Conservation (phyloP, 2,113 vertebrate genomes). For the Ophthalmolycus amberensis region DNA sequence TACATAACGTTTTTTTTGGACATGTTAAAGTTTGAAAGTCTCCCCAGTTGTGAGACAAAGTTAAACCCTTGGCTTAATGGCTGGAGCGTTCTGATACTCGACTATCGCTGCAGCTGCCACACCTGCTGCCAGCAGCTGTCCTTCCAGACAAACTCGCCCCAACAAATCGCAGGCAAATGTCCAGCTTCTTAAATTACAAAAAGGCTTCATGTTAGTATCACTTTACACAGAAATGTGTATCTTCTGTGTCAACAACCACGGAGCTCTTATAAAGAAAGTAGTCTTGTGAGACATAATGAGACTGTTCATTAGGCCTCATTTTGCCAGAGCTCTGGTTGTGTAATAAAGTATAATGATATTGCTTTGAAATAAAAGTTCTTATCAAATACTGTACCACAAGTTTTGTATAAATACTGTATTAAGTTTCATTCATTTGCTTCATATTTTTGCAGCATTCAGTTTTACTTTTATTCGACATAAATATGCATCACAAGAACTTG, state of each 20-base stretch:
- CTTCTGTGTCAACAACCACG: conserved; percentile 12
- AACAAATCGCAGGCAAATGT: neutral
- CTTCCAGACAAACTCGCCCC: conserved; percentile 29
- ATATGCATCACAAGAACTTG: neutral
- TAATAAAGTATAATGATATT: neutral
- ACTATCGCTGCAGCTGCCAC: conserved; percentile 65
- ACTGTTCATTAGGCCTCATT: neutral
- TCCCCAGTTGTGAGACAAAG: conserved; percentile 11
- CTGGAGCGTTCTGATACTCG: conserved; percentile 32
- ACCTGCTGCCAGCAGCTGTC: conserved; percentile 69
- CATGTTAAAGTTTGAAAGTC: conserved; percentile 16
- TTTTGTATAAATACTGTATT: neutral
- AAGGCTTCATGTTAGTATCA: conserved; percentile 22
- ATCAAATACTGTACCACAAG: neutral
- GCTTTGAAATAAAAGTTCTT: neutral
- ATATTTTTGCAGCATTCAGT: neutral
- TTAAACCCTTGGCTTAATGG: conserved; percentile 30
- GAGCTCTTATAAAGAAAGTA: neutral
- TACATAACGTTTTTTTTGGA: neutral
- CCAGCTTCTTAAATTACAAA: conserved; percentile 54
- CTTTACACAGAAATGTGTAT: conserved; percentile 19
- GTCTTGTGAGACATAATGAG: neutral
- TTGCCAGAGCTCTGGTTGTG: neutral
- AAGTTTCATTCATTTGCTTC: neutral
- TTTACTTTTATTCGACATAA: neutral